Evolutionary conservation across 2,888 invertebrate genomes (phyloP).

Genomic region (Aricia artaxerxes): DNA sequence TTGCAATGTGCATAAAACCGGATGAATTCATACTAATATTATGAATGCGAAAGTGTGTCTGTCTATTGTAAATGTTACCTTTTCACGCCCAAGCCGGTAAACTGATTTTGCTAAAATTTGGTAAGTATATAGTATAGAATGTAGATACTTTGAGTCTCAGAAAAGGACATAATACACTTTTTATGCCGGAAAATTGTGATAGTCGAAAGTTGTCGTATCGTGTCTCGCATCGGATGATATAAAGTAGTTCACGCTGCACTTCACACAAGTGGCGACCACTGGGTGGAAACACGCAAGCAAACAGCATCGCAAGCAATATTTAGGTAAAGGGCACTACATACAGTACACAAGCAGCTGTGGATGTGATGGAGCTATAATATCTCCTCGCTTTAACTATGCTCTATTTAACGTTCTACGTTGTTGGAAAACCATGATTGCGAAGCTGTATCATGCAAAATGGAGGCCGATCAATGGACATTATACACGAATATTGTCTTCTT

Average conservation of each 20-base stretch:
- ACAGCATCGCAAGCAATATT: neutral
- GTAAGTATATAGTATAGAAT: too few relatives aligned
- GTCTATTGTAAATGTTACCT: too few relatives aligned
- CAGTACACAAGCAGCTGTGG: neutral
- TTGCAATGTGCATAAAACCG: too few relatives aligned
- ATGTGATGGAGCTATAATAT: neutral
- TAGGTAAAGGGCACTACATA: constrained; percentile 2
- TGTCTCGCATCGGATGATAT: neutral
- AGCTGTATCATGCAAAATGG: too few relatives aligned
- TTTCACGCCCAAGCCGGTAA: too few relatives aligned
- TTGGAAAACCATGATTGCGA: neutral
- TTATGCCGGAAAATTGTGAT: neutral
- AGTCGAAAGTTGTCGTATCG: neutral
- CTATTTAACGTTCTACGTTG: neutral
- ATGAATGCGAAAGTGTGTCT: too few relatives aligned
- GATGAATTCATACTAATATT: too few relatives aligned
- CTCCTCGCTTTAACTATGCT: neutral
- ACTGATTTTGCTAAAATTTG: too few relatives aligned
- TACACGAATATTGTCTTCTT: too few relatives aligned
- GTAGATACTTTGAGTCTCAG: too few relatives aligned
- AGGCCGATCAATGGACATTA: too few relatives aligned
- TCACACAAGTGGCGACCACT: neutral
- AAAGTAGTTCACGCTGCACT: constrained; percentile 4
- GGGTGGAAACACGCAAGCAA: neutral
- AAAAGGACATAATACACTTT: too few relatives aligned